Evolutionary conservation across 1,140 invertebrate genomes (phyloP).

Genomic region (Bombus haemorrhoidalis): DNA sequence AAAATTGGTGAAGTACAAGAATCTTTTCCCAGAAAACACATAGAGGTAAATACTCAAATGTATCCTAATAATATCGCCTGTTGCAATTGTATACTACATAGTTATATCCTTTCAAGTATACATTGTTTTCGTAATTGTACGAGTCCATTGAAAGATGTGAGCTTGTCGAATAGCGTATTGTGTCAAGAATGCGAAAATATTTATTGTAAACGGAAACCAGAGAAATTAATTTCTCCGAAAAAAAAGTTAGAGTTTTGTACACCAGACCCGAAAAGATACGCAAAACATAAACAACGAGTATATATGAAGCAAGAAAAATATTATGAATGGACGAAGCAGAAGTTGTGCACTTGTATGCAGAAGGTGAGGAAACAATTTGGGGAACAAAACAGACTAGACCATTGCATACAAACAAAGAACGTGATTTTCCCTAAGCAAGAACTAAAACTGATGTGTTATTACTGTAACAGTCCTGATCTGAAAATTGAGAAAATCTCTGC

Average conservation of each 20-base stretch:
- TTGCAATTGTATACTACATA: slow-evolving; percentile 1
- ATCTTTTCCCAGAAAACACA: background rate
- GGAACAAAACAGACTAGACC: background rate
- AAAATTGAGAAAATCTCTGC: background rate
- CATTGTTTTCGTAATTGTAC: background rate
- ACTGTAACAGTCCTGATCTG: slow-evolving; percentile 38
- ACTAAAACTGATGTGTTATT: slow-evolving; percentile 30
- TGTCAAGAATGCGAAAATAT: slow-evolving; percentile 28
- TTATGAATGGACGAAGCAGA: background rate
- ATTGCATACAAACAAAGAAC: no score
- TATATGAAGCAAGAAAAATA: background rate
- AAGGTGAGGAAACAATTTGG: background rate
- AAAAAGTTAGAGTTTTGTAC: background rate
- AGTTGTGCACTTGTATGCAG: background rate
- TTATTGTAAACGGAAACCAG: background rate
- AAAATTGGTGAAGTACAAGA: background rate
- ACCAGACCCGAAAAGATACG: background rate
- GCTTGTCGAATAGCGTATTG: background rate
- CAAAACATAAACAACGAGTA: no score
- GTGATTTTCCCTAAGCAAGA: background rate
- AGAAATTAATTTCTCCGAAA: background rate
- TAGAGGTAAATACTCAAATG: background rate
- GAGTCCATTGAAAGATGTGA: background rate
- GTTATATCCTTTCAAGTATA: background rate
- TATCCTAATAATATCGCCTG: background rate